These are phyloP conservation scores for Lymantria dispar DNA, from an alignment of 2,888 invertebrate species.

Conservation along the genomic window DNA sequence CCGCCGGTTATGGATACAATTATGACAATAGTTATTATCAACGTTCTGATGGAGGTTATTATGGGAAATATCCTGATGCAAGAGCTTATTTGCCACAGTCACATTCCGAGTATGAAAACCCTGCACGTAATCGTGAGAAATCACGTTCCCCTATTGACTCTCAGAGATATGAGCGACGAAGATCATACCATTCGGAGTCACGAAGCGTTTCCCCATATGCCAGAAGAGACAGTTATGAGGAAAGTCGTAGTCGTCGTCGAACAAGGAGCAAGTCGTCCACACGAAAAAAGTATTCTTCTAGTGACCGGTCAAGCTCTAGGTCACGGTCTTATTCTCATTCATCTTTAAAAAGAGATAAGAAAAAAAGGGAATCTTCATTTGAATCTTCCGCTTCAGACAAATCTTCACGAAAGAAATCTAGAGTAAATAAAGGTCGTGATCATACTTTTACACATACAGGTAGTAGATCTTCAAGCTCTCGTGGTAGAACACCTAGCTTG, in stretches of 20 bases:
- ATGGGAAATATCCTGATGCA: conserved; percentile 46
- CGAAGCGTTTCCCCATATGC: conserved; percentile 61
- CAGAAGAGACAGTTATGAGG: conserved; percentile 52
- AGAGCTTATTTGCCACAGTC: conserved; percentile 9
- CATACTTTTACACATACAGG: conserved; percentile 50
- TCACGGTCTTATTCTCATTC: conserved; percentile 58
- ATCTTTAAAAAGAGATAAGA: conserved; percentile 42
- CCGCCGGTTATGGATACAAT: conserved; percentile 52
- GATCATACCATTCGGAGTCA: conserved; percentile 52
- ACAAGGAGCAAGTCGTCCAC: conserved; percentile 55
- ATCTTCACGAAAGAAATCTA: conserved; percentile 48
- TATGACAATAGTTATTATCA: conserved; percentile 64
- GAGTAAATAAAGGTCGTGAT: conserved; percentile 32
- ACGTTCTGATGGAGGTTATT: conserved; percentile 46
- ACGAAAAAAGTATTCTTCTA: conserved; percentile 60
- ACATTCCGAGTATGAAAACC: conserved; percentile 13
- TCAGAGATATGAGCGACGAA: conserved; percentile 41
- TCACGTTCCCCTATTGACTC: conserved; percentile 41
- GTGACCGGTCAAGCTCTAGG: conserved; percentile 59
- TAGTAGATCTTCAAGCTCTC: conserved; percentile 41
- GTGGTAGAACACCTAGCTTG: conserved; percentile 38
- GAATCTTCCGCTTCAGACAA: conserved; percentile 56
- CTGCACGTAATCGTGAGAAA: conserved; percentile 28
- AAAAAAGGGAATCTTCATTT: conserved; percentile 50
- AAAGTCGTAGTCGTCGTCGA: conserved; percentile 43